Evolutionary conservation across 1,140 invertebrate genomes (phyloP).

Genomic region (Formica selysi): DNA sequence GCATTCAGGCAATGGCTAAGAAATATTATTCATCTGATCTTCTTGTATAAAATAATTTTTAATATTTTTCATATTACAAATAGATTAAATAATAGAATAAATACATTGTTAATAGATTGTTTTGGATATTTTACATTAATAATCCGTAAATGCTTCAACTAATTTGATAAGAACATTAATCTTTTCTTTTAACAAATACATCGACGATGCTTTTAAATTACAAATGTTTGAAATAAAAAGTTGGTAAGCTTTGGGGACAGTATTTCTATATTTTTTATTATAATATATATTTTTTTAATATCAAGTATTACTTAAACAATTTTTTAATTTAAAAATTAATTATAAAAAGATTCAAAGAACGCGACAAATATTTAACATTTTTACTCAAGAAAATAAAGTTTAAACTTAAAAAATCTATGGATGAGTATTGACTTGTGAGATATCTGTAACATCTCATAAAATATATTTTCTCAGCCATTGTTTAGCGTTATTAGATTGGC

Average conservation of each 20-base stretch:
- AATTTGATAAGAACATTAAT: background rate
- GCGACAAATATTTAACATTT: background rate
- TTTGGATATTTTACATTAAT: background rate
- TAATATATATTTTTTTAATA: background rate
- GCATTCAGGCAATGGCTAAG: background rate
- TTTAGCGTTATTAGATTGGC: background rate
- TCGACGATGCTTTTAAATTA: background rate
- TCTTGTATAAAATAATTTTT: background rate
- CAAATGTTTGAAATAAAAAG: background rate
- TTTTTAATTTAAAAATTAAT: background rate
- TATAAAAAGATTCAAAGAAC: background rate
- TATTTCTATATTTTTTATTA: background rate
- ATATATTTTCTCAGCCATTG: background rate
- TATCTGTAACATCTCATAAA: background rate
- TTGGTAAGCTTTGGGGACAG: background rate
- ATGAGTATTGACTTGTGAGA: background rate
- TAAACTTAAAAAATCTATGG: background rate
- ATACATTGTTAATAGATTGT: background rate
- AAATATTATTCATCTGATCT: background rate
- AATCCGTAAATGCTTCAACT: background rate
- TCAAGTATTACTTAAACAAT: background rate
- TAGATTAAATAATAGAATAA: slow-evolving; percentile 1
- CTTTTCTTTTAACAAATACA: background rate
- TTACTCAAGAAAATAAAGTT: background rate
- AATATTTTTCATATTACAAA: background rate